phyloP scores from a whole-genome alignment of 2,113 vertebrate genomes.

The Mesitornis unicolor region DNA sequence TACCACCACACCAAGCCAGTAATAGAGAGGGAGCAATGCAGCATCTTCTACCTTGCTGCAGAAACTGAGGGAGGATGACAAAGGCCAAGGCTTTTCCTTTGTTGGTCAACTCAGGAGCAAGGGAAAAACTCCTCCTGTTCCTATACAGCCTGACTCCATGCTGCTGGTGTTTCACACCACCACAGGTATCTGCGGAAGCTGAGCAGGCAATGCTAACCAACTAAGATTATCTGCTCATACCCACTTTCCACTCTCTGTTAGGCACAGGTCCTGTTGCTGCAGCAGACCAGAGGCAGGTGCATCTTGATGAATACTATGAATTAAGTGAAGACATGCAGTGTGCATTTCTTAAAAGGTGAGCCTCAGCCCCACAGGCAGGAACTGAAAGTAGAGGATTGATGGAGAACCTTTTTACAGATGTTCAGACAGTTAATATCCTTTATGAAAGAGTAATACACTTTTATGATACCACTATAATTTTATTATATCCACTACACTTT shows the following conservation, averaged over 20 bases:
- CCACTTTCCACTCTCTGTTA: neutral
- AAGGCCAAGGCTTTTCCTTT: neutral
- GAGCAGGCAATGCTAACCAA: neutral
- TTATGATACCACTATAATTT: constrained; percentile 30
- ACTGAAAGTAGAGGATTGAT: neutral
- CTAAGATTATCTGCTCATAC: neutral
- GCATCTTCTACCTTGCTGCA: neutral
- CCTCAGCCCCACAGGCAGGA: neutral
- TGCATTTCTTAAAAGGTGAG: neutral
- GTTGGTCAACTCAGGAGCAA: too few species aligned
- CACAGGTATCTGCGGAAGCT: neutral
- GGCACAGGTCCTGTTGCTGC: neutral
- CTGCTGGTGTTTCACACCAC: neutral
- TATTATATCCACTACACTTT: constrained; percentile 4
- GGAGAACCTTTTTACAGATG: neutral
- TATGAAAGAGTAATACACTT: constrained; percentile 18
- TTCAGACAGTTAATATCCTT: constrained; percentile 4
- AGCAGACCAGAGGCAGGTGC: neutral
- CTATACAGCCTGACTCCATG: neutral
- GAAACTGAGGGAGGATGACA: neutral
- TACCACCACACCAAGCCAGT: neutral
- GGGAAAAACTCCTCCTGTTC: neutral
- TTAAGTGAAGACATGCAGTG: neutral
- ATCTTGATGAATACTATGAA: neutral
- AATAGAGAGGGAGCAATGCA: neutral